These are phyloP conservation scores for Brachionus manjavacas DNA, from an alignment of 1,140 invertebrate species.

Conservation along the genomic window DNA sequence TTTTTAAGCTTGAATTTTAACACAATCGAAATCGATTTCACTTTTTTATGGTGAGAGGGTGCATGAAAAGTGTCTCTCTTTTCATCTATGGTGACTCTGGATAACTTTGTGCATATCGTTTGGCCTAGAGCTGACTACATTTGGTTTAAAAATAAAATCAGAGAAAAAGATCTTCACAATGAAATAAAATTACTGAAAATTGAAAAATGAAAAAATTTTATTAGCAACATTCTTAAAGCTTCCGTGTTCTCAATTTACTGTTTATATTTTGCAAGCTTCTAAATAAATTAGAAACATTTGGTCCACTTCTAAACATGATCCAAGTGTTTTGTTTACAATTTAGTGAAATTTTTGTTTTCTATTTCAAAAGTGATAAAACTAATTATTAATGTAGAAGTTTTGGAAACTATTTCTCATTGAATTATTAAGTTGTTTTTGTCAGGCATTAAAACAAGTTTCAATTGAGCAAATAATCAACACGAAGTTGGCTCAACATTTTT, in stretches of 20 bases:
- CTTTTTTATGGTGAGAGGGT: no score
- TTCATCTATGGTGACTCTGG: no score
- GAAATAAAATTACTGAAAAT: no score
- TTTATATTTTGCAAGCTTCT: background rate
- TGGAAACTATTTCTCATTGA: slow-evolving; percentile 22
- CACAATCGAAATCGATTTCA: no score
- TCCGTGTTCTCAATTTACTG: background rate
- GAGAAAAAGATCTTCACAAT: no score
- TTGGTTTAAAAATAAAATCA: no score
- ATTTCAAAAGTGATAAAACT: slow-evolving; percentile 16
- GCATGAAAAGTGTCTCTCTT: no score
- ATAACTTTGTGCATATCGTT: no score
- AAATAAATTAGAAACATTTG: background rate
- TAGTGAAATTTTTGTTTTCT: background rate
- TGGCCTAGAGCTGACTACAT: no score
- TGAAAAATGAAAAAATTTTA: background rate
- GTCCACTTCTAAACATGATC: background rate
- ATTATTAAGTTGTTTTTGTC: slow-evolving; percentile 17
- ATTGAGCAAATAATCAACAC: background rate
- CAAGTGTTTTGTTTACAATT: slow-evolving; percentile 14
- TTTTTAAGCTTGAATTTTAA: no score
- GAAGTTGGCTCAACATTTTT: background rate
- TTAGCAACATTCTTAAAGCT: background rate
- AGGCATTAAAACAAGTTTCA: background rate
- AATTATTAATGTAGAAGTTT: background rate